A percentile compares a stretch with the other conserved stretches of the same genome.
Conservation (phyloP, 2,113 vertebrate genomes). For the Progne subis region DNA sequence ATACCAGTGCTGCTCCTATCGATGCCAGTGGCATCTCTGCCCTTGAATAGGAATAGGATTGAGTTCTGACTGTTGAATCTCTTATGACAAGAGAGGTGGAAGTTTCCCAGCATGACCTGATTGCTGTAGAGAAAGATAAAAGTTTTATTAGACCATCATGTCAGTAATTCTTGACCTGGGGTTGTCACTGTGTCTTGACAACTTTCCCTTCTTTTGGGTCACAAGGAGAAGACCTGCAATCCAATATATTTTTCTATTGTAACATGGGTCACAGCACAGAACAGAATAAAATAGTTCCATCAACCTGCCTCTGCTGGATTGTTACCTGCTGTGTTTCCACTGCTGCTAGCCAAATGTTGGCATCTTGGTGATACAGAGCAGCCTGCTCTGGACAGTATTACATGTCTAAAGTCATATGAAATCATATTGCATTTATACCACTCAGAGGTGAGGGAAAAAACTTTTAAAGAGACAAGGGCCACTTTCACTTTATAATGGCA, state of each 20-base stretch:
- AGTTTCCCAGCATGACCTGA: slow-evolving; percentile 18
- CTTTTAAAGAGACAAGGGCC: not conserved
- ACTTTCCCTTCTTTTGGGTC: not conserved
- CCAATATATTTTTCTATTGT: not conserved
- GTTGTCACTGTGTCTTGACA: not conserved
- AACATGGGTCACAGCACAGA: not conserved
- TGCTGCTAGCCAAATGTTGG: not conserved
- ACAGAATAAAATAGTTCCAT: not conserved
- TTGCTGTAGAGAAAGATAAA: not conserved
- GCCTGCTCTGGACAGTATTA: not conserved
- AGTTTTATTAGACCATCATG: not conserved
- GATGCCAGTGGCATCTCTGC: slow-evolving; percentile 32
- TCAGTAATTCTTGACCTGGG: slow-evolving; percentile 25
- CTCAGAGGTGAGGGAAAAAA: not conserved
- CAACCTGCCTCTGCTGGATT: not conserved
- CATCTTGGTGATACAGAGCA: not conserved
- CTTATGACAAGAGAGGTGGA: slow-evolving; percentile 4
- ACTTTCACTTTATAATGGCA: not conserved
- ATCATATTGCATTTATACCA: slow-evolving; percentile 1
- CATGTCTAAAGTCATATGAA: not conserved
- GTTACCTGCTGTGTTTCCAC: slow-evolving; percentile 17
- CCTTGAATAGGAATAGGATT: slow-evolving; percentile 28
- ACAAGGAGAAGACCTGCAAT: not conserved
- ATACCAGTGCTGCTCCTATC: slow-evolving; percentile 6
- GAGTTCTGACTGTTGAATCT: slow-evolving; percentile 1